Evolutionary conservation across 2,888 invertebrate species (phyloP).

Genomic region (Sycophila texana): DNA sequence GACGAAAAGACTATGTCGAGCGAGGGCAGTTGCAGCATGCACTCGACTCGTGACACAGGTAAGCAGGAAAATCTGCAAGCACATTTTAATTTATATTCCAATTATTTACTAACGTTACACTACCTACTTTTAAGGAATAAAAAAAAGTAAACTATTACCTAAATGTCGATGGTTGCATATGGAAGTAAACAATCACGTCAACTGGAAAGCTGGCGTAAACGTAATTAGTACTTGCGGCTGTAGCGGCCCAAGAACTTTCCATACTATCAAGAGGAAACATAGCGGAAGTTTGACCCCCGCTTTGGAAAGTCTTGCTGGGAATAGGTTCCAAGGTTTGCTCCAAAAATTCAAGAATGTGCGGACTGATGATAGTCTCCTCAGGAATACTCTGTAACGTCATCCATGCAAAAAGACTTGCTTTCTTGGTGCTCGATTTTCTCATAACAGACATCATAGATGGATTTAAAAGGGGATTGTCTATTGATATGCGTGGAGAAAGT

Average conservation of each 20-base stretch:
- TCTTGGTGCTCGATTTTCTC: slow-evolving; percentile 85
- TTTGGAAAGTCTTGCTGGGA: slow-evolving; percentile 80
- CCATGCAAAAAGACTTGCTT: slow-evolving; percentile 94
- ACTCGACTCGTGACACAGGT: slow-evolving; percentile 96
- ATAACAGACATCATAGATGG: slow-evolving; percentile 60
- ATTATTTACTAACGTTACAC: too few relatives aligned
- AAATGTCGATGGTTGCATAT: slow-evolving; percentile 98
- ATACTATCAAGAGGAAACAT: slow-evolving; percentile 69
- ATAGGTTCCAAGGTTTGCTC: slow-evolving; percentile 98
- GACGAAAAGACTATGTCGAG: slow-evolving; percentile 98
- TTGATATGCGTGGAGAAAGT: slow-evolving; percentile 75
- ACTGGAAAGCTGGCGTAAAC: slow-evolving; percentile 97
- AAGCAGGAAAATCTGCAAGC: slow-evolving; percentile 90
- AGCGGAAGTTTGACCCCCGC: slow-evolving; percentile 64
- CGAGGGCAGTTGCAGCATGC: slow-evolving; percentile 96
- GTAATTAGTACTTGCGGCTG: slow-evolving; percentile 77
- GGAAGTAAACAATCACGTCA: slow-evolving; percentile 98
- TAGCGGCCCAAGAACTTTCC: slow-evolving; percentile 73
- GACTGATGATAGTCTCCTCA: slow-evolving; percentile 97
- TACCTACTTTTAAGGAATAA: not conserved
- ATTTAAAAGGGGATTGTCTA: slow-evolving; percentile 71
- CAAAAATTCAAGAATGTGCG: slow-evolving; percentile 96
- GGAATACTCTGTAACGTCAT: slow-evolving; percentile 97
- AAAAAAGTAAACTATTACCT: slow-evolving; percentile 64
- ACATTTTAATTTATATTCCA: not conserved